A percentile compares a stretch with the other conserved stretches of the same genome.
These are phyloP conservation scores for Telenomus remus DNA, from an alignment of 1,140 invertebrate species.

Conservation along the genomic window DNA sequence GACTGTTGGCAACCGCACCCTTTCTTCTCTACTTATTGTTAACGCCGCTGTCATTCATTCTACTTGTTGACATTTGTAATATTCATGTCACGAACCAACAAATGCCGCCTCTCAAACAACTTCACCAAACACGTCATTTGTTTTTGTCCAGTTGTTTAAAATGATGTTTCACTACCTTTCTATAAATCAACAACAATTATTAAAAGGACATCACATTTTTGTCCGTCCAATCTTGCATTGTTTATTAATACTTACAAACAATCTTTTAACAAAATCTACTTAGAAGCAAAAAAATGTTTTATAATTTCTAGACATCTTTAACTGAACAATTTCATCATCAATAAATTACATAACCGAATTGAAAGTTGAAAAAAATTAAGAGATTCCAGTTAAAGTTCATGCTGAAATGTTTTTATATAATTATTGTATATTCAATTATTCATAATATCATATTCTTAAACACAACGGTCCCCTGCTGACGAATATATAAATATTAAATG, in stretches of 20 bases:
- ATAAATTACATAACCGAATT: not conserved
- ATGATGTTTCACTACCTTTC: constrained; percentile 8
- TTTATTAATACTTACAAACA: no score
- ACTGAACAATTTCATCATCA: no score
- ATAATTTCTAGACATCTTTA: no score
- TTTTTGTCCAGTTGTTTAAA: constrained; percentile 5
- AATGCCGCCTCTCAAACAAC: constrained; percentile 11
- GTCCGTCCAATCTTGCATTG: not conserved
- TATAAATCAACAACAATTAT: constrained; percentile 29
- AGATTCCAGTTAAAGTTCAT: no score
- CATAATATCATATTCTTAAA: no score
- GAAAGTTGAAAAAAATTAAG: not conserved
- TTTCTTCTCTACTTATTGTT: constrained; percentile 26
- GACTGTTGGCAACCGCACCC: constrained; percentile 18
- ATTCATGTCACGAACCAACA: constrained; percentile 15
- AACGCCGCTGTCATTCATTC: constrained; percentile 30
- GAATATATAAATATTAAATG: constrained; percentile 40
- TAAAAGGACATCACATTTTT: constrained; percentile 12
- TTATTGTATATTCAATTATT: constrained; percentile 28
- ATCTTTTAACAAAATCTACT: no score
- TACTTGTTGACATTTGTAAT: constrained; percentile 45
- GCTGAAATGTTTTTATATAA: no score
- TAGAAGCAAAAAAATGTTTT: no score
- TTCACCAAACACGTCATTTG: constrained; percentile 24
- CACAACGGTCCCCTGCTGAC: not conserved